Evolutionary conservation across 1,140 invertebrate species (phyloP).

Genomic region (Pteromalus puparum): DNA sequence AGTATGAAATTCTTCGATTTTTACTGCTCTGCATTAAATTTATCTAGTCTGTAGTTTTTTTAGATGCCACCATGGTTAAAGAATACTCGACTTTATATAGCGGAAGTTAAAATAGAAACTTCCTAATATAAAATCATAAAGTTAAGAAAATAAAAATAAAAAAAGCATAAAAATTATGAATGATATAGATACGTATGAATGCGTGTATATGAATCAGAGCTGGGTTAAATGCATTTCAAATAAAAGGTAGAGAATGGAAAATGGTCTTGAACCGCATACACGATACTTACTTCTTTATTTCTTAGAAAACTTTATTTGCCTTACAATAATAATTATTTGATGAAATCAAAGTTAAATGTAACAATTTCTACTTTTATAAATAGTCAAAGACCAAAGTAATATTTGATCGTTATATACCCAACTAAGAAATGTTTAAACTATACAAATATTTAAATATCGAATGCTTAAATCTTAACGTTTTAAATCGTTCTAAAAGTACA

Average conservation of each 20-base stretch:
- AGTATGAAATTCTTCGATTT: constrained; percentile 42
- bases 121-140: constrained; percentile 31
- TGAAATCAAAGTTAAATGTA: neutral
- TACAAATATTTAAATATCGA: constrained; percentile 42
- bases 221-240: constrained; percentile 45
- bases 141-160: constrained; percentile 48
- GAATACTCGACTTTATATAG: constrained; percentile 34
- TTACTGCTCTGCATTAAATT: constrained; percentile 9
- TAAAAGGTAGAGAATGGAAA: constrained; percentile 52
- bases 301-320: neutral
- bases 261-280: constrained; percentile 52
- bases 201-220: constrained; percentile 38
- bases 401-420: neutral
- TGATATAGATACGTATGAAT: constrained; percentile 36
- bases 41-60: constrained; percentile 42
- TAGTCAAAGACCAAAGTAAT: neutral
- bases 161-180: constrained; percentile 41
- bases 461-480: constrained; percentile 22
- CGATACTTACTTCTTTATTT: neutral
- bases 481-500: neutral
- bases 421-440: neutral
- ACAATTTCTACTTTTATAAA: neutral
- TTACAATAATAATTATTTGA: neutral
- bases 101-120: constrained; percentile 38
- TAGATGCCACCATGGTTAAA: constrained; percentile 45